A percentile compares a stretch with the other conserved stretches of the same genome.
Evolutionary conservation across 2,113 vertebrate genomes (phyloP).

Genomic region (Thamnaconus septentrionalis): DNA sequence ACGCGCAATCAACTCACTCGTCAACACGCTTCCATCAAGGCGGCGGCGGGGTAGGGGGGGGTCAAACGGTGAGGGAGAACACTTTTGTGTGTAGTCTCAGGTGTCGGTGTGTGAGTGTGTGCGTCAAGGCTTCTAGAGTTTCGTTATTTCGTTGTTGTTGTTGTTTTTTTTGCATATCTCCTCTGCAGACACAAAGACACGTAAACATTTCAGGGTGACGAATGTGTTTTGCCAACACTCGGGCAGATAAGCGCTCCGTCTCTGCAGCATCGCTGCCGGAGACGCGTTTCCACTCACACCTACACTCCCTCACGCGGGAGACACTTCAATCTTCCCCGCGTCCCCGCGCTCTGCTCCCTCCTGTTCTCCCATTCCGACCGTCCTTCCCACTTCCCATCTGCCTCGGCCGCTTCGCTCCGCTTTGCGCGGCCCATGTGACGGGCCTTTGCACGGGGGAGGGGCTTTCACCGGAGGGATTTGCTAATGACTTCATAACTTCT

Average conservation of each 20-base stretch:
- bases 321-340: conserved; percentile 57
- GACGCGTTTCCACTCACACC: conserved; percentile 70
- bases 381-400: conserved; percentile 18
- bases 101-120: not conserved
- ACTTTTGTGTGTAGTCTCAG: conserved; percentile 5
- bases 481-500: no score
- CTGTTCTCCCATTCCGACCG: conserved; percentile 30
- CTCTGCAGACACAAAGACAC: conserved; percentile 40
- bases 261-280: conserved; percentile 56
- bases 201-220: conserved; percentile 53
- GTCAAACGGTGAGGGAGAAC: conserved; percentile 23
- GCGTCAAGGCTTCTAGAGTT: conserved; percentile 1
- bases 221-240: conserved; percentile 69
- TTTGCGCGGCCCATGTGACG: conserved; percentile 11
- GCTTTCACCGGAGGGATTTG: no score
- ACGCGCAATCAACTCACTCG: conserved; percentile 23
- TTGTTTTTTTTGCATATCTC: conserved; percentile 33
- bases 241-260: conserved; percentile 62
- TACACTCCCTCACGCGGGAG: conserved; percentile 47
- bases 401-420: conserved; percentile 17
- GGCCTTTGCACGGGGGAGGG: conserved; percentile 23
- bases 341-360: conserved; percentile 38
- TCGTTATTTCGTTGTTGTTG: not conserved
- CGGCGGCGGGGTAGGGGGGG: no score
- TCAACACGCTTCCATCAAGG: conserved; percentile 18